Conservation (phyloP, 2,797 vertebrate genomes). For the Phoebastria nigripes region DNA sequence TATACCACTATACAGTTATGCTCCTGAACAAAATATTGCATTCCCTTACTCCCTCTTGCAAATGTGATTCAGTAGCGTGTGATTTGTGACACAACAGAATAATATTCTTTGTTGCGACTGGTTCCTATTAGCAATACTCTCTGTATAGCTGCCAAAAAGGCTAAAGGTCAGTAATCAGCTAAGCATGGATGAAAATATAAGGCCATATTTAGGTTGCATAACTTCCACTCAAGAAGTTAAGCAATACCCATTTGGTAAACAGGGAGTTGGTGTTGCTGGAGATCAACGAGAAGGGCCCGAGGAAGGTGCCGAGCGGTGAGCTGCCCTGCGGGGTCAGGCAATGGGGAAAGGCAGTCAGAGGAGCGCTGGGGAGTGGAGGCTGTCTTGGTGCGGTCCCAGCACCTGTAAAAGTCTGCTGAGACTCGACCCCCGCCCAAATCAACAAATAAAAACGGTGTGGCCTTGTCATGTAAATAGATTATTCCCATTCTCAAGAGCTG, state of each 20-base stretch:
- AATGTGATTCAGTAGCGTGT: rapidly evolving
- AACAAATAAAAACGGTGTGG: rapidly evolving
- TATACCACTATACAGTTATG: not conserved
- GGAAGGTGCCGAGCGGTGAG: not conserved
- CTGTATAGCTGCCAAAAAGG: not conserved
- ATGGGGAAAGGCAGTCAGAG: not conserved
- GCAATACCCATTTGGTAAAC: not conserved
- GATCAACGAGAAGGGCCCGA: rapidly evolving
- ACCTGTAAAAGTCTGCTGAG: not conserved
- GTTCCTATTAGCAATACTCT: not conserved
- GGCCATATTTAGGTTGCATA: not conserved
- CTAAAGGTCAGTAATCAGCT: not conserved
- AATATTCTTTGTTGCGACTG: not conserved
- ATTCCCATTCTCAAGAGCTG: not conserved
- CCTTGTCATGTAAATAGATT: not conserved
- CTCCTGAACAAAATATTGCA: not conserved
- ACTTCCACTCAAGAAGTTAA: not conserved
- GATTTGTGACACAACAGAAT: not conserved
- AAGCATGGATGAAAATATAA: not conserved
- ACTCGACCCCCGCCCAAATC: rapidly evolving
- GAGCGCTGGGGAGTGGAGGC: rapidly evolving
- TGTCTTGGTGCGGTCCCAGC: rapidly evolving
- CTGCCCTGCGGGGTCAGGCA: rapidly evolving
- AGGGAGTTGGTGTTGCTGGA: rapidly evolving
- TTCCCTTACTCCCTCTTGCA: not conserved